Evolutionary conservation across 2,113 vertebrate genomes (phyloP).

Genomic region (Gnathonemus longibarbis): DNA sequence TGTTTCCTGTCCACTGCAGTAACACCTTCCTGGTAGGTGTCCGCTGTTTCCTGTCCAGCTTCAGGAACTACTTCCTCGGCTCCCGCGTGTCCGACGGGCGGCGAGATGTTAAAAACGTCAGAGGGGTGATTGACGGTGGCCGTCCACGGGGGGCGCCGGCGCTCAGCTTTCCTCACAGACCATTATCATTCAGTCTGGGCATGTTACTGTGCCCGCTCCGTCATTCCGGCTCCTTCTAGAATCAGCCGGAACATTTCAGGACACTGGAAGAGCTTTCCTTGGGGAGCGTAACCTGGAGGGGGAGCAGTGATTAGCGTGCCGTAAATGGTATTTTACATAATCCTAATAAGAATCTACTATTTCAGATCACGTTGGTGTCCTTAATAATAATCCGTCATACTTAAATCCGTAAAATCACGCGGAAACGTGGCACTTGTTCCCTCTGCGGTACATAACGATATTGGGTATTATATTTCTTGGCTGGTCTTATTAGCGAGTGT

Average conservation of each 20-base stretch:
- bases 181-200: too few species aligned
- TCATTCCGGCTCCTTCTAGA: not conserved
- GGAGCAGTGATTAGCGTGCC: not conserved
- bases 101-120: not conserved
- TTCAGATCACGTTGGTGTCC: not conserved
- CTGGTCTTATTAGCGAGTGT: not conserved
- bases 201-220: not conserved
- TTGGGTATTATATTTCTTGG: not conserved
- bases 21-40: slow-evolving; percentile 81
- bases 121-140: not conserved
- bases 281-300: not conserved
- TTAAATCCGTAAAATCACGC: not conserved
- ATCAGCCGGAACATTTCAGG: not conserved
- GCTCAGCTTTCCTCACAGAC: not conserved
- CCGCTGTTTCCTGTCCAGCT: not conserved
- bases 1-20: slow-evolving; percentile 72
- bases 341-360: not conserved
- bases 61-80: not conserved
- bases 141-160: not conserved
- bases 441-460: not conserved
- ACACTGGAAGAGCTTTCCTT: not conserved
- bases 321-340: not conserved
- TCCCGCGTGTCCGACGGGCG: not conserved
- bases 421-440: not conserved
- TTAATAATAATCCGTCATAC: not conserved